phyloP scores from a whole-genome alignment of 2,888 invertebrate species.

The Sinopyrophorus schimmeli region DNA sequence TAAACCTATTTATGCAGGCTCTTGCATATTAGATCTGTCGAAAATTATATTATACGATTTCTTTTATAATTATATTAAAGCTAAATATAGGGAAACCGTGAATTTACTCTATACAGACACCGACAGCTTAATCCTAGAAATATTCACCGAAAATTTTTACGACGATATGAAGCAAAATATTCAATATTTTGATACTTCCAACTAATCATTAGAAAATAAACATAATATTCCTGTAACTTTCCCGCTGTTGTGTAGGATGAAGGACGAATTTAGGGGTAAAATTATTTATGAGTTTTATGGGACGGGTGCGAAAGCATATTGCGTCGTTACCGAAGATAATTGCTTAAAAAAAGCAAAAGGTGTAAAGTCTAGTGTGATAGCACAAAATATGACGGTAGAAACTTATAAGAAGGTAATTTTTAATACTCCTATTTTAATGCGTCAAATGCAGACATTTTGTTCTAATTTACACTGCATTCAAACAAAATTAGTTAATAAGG shows the following conservation, averaged over 20 bases:
- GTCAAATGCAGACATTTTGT: neutral
- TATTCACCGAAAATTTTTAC: constrained; percentile 21
- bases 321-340: neutral
- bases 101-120: constrained; percentile 35
- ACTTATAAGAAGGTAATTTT: neutral
- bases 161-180: constrained; percentile 18
- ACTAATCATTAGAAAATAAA: constrained; percentile 5
- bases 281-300: neutral
- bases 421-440: neutral
- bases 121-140: constrained; percentile 19
- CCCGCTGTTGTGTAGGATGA: neutral
- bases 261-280: neutral
- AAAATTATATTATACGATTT: constrained; percentile 34
- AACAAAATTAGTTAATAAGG: neutral
- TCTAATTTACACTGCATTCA: neutral
- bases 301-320: constrained; percentile 1
- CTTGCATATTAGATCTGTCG: constrained; percentile 31
- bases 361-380: neutral
- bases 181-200: neutral
- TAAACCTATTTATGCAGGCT: constrained; percentile 34
- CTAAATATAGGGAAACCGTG: constrained; percentile 20
- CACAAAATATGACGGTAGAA: neutral
- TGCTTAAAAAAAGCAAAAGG: neutral
- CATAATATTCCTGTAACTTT: neutral
- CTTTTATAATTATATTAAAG: constrained; percentile 30